Evolutionary conservation across 2,113 vertebrate species (phyloP).

Genomic region (Vulpes vulpes): DNA sequence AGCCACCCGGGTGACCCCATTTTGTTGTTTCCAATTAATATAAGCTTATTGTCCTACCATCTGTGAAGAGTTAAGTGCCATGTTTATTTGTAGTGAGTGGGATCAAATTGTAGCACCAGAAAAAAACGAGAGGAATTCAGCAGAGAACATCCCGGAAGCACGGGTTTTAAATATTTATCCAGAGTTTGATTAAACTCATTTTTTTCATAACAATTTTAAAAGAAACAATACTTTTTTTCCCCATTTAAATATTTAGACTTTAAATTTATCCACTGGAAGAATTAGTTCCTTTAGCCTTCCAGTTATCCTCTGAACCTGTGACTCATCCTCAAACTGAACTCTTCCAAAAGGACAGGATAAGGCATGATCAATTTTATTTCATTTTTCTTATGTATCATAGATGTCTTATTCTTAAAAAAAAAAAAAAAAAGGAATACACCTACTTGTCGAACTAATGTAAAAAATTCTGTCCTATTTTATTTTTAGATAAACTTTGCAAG

Average conservation of each 20-base stretch:
- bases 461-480: slow-evolving; percentile 34
- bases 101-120: background rate
- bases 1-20: background rate
- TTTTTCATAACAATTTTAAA: background rate
- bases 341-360: background rate
- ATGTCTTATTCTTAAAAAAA: background rate
- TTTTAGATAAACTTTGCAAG: slow-evolving; percentile 94
- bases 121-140: background rate
- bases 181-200: background rate
- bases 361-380: background rate
- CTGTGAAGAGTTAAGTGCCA: background rate
- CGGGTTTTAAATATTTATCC: background rate
- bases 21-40: background rate
- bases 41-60: background rate
- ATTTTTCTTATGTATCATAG: background rate
- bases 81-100: background rate
- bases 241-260: background rate
- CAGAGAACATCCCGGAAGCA: background rate
- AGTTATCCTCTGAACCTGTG: background rate
- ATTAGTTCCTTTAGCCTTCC: background rate
- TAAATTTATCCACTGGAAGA: background rate
- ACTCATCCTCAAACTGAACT: background rate
- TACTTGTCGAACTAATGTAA: slow-evolving; percentile 48
- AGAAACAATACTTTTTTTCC: background rate
- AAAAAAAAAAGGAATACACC: background rate